Conservation (phyloP, 2,113 vertebrate species). For the Plestiodon gilberti region DNA sequence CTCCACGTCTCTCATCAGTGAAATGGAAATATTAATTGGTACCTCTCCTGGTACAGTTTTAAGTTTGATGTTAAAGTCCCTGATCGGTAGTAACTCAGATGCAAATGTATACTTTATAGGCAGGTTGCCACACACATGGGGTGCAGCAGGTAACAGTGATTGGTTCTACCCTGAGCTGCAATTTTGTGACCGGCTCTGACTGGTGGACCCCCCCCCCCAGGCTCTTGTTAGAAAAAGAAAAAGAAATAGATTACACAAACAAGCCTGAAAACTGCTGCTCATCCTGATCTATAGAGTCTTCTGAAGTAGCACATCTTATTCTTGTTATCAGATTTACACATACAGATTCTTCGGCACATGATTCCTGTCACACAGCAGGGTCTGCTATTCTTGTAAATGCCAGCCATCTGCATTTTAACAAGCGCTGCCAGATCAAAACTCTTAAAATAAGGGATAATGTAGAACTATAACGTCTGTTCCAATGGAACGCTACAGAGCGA, state of each 20-base stretch:
- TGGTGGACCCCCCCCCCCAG: too few relatives aligned
- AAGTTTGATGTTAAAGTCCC: not conserved
- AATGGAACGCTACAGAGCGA: not conserved
- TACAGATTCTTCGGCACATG: conserved; percentile 42
- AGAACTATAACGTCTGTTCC: not conserved
- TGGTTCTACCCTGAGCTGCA: not conserved
- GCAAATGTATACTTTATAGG: not conserved
- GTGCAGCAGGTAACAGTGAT: not conserved
- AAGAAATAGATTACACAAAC: not conserved
- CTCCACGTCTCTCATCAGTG: too few relatives aligned
- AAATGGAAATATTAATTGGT: too few relatives aligned
- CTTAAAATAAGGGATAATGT: conserved; percentile 11
- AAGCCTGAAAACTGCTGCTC: conserved; percentile 6
- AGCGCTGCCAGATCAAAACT: not conserved
- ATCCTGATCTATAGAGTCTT: conserved; percentile 33
- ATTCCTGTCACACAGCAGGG: conserved; percentile 49
- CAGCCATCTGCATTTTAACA: conserved; percentile 69
- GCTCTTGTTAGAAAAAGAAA: too few relatives aligned
- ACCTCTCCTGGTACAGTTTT: not conserved
- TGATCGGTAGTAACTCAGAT: not conserved
- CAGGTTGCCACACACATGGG: not conserved
- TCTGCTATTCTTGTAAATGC: conserved; percentile 59
- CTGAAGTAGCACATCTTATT: conserved; percentile 56
- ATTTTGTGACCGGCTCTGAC: not conserved
- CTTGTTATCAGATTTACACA: conserved; percentile 58